Evolutionary conservation across 2,797 vertebrate species (phyloP), one percentile per base, ranked within the genome.

Genomic region (Champsocephalus gunnari): DNA sequence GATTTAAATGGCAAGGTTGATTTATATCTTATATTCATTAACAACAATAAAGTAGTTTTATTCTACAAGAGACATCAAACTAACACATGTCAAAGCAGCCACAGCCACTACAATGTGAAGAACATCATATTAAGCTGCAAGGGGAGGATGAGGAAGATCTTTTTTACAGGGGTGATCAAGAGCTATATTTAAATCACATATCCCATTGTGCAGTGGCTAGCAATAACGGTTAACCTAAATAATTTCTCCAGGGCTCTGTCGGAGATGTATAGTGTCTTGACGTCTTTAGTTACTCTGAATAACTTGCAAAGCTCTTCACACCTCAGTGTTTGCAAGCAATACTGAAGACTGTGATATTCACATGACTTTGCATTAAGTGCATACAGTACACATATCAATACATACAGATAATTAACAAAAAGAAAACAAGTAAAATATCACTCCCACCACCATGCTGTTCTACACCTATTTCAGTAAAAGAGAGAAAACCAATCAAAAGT

Each of bases 321-420:
- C 21, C 21, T 14, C 3, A 50, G 17, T 50, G 48, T 65, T 41
- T 0, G 9, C 1, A 4, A 38, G 9, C 17, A 19, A 38, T 10
- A 34, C 32, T 21, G 43, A 53, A 65, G n/a, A 28, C 21, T 47
- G 44, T 17, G 44, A 61, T 38, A 38, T 1, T 61, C 21, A 14
- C 19, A 44, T 60, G 13, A 60, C 58, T 64, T 64, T 50, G 12
- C 48, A 64, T 38, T 12, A 59, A 45, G 32, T 50, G 13, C 34
- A 38, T 38, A 38, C 34, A 38, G 34, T 38, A 38, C 34, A 38
- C 34, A 38, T 38, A 38, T 38, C 19, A 47, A 67, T 56, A 34
- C 44, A 67, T 56, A 66, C 21, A 56, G 16, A 17, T 16, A 50
- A 14, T 44, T 14, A 59, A 44, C 3, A 0, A 21, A 44, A 9